Percentiles rank a stretch among this genome's conserved stretches.
phyloP scores from a whole-genome alignment of 2,113 vertebrate species.

The Cryptomyrus ogoouensis region DNA sequence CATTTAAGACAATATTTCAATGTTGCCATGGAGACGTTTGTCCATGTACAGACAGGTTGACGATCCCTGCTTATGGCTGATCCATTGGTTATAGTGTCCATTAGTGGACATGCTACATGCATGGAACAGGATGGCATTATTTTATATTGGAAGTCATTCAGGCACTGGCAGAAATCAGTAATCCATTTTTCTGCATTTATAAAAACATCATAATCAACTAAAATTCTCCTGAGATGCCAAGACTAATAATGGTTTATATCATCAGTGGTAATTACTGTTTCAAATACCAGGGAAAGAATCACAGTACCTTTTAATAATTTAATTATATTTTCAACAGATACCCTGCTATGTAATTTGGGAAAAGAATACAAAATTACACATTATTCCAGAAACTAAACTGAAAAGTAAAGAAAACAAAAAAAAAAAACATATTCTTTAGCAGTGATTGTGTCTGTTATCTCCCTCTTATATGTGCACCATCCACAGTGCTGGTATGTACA shows the following conservation, averaged over 20 bases:
- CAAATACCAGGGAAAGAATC: background rate
- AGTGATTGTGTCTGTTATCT: background rate
- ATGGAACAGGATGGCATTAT: background rate
- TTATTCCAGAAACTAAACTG: background rate
- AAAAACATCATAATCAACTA: constrained; percentile 5
- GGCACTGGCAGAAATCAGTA: background rate
- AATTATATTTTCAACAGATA: background rate
- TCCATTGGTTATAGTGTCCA: background rate
- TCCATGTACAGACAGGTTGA: background rate
- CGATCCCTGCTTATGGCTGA: background rate
- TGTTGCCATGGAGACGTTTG: background rate
- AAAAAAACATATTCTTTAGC: background rate
- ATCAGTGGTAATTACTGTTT: background rate
- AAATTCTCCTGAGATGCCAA: background rate
- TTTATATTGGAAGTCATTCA: background rate
- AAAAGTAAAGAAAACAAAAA: background rate
- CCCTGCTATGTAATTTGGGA: background rate
- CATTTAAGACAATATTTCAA: background rate
- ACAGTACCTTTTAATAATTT: background rate
- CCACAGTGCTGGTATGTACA: background rate
- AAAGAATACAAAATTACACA: background rate
- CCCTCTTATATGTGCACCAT: background rate
- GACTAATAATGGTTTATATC: background rate
- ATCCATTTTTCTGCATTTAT: background rate
- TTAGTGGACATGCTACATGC: background rate